Evolutionary conservation across 2,113 vertebrate species (phyloP).

Genomic region (Tychaedon coryphoeus): DNA sequence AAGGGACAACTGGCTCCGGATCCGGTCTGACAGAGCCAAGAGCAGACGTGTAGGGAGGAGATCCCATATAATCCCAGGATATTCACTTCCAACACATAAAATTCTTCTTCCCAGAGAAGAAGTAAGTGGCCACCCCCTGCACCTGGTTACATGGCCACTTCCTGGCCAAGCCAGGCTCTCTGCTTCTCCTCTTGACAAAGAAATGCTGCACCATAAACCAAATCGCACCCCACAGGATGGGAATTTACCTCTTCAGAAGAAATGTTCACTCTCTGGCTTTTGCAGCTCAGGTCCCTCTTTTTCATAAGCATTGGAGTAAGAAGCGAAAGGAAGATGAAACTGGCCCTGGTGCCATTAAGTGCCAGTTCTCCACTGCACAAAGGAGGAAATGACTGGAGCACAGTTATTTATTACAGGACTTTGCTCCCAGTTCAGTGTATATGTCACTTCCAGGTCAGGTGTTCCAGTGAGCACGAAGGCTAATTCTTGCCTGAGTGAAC

Average conservation of each 20-base stretch:
- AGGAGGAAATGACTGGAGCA: conserved; percentile 63
- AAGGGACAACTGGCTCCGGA: rapidly evolving
- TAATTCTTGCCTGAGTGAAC: not conserved
- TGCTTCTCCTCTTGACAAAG: not conserved
- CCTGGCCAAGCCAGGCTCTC: not conserved
- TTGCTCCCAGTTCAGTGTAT: conserved; percentile 63
- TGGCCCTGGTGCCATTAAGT: not conserved
- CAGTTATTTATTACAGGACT: conserved; percentile 78
- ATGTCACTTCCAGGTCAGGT: conserved; percentile 43
- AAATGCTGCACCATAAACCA: not conserved
- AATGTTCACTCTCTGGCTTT: not conserved
- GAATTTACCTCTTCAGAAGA: conserved; percentile 68
- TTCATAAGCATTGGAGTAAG: not conserved
- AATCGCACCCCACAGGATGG: not conserved
- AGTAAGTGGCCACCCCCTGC: not conserved
- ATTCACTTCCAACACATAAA: not conserved
- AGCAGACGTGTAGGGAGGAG: not conserved
- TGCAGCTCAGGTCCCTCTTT: not conserved
- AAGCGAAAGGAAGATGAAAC: not conserved
- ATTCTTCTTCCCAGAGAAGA: not conserved
- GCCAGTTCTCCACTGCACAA: not conserved
- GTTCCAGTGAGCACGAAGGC: not conserved
- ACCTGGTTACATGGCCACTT: not conserved
- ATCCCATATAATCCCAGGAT: not conserved
- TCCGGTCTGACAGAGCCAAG: not conserved